phyloP scores from a whole-genome alignment of 2,888 invertebrate genomes.

The Ganaspis brasiliensis region DNA sequence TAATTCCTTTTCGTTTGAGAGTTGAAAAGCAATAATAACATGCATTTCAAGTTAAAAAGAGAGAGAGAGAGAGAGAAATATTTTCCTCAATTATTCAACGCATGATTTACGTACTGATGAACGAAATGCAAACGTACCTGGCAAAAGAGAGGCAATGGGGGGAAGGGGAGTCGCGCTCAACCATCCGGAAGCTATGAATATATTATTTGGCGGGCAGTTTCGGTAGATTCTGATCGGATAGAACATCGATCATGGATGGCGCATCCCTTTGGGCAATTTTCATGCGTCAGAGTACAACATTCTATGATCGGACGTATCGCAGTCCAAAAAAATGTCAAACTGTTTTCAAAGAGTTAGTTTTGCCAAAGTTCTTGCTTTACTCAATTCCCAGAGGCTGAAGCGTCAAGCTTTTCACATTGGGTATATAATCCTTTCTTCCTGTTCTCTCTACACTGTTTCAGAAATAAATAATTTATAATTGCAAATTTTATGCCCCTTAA shows the following conservation, averaged over 20 bases:
- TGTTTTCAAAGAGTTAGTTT: conserved; percentile 26
- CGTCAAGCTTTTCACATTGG: too few relatives aligned
- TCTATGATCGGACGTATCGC: conserved; percentile 49
- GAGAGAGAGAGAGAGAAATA: background rate
- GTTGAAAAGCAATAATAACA: background rate
- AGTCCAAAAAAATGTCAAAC: conserved; percentile 1
- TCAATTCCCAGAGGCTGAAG: conserved; percentile 26
- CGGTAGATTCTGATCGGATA: conserved; percentile 78
- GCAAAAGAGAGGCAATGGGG: conserved; percentile 51
- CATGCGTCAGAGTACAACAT: conserved; percentile 78
- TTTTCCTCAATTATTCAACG: conserved; percentile 65
- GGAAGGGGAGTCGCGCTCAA: conserved; percentile 74
- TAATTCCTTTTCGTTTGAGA: background rate
- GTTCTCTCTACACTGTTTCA: background rate
- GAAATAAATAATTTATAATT: conserved; percentile 6
- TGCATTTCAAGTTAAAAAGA: background rate
- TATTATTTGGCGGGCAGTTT: conserved; percentile 80
- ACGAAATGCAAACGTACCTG: conserved; percentile 43
- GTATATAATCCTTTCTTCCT: conserved; percentile 5
- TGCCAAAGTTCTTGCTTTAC: conserved; percentile 14
- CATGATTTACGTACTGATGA: conserved; percentile 66
- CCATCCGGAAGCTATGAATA: conserved; percentile 80
- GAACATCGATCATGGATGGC: conserved; percentile 78
- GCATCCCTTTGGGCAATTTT: conserved; percentile 80
- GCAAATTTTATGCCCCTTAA: background rate